phyloP scores from a whole-genome alignment of 2,113 vertebrate species.

The Cinclus mexicanus region DNA sequence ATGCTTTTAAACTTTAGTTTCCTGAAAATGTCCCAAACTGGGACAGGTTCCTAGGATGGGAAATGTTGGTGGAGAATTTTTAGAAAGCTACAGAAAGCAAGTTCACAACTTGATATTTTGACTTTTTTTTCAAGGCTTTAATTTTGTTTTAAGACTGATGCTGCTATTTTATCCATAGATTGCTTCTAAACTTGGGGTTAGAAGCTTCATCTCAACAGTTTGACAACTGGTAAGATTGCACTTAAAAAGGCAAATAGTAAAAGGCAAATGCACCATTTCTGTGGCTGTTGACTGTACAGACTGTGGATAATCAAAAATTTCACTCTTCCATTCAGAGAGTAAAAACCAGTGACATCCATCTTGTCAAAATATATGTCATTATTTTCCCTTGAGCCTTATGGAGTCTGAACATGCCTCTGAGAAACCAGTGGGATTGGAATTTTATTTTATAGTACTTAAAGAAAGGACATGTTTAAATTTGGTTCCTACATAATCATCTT shows the following conservation, averaged over 20 bases:
- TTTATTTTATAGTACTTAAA: background rate
- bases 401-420: background rate
- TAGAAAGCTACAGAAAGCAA: background rate
- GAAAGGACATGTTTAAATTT: background rate
- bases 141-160: constrained; percentile 17
- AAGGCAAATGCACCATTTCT: background rate
- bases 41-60: background rate
- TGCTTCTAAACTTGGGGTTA: constrained; percentile 16
- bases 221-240: background rate
- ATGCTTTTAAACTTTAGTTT: background rate
- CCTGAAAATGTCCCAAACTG: background rate
- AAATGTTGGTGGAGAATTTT: background rate
- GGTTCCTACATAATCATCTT: background rate
- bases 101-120: background rate
- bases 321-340: background rate
- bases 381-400: background rate
- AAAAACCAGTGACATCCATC: background rate
- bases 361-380: background rate
- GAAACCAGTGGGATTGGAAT: background rate
- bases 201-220: constrained; percentile 26
- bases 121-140: background rate
- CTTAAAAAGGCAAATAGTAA: background rate
- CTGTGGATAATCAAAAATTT: background rate
- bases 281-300: background rate
- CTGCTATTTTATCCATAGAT: constrained; percentile 28